A percentile compares a stretch with the other conserved stretches of the same genome.
Conservation (phyloP, 2,797 vertebrate genomes). For the Synaphobranchus kaupii region DNA sequence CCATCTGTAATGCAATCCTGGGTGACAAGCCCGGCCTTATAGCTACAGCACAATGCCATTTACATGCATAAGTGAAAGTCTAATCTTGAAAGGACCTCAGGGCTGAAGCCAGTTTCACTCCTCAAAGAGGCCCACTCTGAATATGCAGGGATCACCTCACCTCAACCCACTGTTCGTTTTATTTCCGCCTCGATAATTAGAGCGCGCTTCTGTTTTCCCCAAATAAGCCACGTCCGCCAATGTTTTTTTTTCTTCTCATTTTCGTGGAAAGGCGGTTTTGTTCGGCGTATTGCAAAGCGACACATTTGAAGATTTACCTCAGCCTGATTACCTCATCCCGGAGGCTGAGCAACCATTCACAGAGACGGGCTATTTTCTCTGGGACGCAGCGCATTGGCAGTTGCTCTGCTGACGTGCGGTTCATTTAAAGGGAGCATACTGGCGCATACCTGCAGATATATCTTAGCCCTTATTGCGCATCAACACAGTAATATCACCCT, state of each 20-base stretch:
- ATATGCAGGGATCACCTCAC: not conserved
- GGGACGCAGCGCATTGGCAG: not conserved
- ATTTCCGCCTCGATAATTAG: not conserved
- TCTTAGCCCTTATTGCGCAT: not conserved
- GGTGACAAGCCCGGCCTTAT: no score
- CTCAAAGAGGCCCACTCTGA: not conserved
- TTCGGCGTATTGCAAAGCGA: slow-evolving; percentile 37
- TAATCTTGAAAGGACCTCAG: not conserved
- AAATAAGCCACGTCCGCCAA: not conserved
- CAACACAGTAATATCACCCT: not conserved
- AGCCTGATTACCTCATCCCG: slow-evolving; percentile 48
- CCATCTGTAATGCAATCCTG: not conserved
- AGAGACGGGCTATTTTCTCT: not conserved
- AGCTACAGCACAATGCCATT: not conserved
- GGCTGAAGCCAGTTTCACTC: not conserved
- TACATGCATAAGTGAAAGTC: not conserved
- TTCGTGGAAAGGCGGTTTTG: not conserved
- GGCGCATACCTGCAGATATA: not conserved
- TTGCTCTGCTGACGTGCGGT: not conserved
- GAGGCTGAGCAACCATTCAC: slow-evolving; percentile 5
- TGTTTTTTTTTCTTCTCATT: not conserved
- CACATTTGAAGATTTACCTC: slow-evolving; percentile 55
- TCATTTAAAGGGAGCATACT: not conserved
- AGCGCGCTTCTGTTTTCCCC: not conserved
- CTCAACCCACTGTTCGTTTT: not conserved